Evolutionary conservation across 2,888 invertebrate species (phyloP), one percentile per base, ranked within the genome.

Genomic region (Eupithecia pulchellata): DNA sequence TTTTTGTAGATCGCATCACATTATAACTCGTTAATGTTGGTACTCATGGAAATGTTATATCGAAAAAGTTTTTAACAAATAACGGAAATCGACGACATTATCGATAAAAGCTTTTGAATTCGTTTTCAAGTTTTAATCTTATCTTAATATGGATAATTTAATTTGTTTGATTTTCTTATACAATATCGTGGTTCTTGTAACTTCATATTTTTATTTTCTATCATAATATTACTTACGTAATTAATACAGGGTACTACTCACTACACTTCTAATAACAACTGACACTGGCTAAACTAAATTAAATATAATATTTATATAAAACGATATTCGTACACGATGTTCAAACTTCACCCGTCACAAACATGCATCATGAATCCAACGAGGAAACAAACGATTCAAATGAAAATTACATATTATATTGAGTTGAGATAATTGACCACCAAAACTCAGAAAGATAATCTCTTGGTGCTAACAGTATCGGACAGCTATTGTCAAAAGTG

Each of bases 401-500:
- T n/a, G n/a, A 39, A 47, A 47, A 47, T 20, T 47, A 47, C 3
- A 52, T 1, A 25, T 52, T 52, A n/a, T n/a, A n/a, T 20, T 52
- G 4, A 25, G 20, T 25, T 11, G 20, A 52, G 52, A 52, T 52
- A 52, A 52, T 52, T 25, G 52, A 25, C 52, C 25, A n/a, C 60
- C 25, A 69, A 52, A 69, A 69, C 58, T 58, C 65, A 36, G 66
- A 65, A 14, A 32, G 8, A 57, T 58, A 47, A 66, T 71, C 34
- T 25, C 39, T 55, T 14, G 34, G 47, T 32, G 64, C 27, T 64
- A 66, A 58, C 42, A 60, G 52, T 36, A 60, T 58, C 20, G 39
- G 36, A 47, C 47, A 36, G n/a, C 47, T 71, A 29, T 68, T 68
- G 68, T 30, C 58, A 62, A 63, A 72, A 72, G 72, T 72, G 72